Evolutionary conservation across 2,888 invertebrate species (phyloP).

Genomic region (Cotesia congregata): DNA sequence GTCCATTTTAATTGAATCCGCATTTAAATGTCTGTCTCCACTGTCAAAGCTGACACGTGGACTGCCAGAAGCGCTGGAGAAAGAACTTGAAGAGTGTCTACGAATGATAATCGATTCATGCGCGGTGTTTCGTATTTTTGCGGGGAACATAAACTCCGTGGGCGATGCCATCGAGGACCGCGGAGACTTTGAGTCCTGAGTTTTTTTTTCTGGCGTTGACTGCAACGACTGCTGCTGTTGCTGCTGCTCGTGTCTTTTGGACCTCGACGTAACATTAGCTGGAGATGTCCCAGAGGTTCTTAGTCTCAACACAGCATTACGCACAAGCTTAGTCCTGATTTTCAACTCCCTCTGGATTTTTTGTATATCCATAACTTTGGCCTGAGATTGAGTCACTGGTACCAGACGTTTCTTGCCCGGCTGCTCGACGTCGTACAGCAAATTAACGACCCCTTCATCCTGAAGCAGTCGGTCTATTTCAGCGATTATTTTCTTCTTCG

Average conservation of each 20-base stretch:
- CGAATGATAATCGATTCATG: conserved; percentile 87
- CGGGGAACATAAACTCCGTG: conserved; percentile 61
- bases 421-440: conserved; percentile 83
- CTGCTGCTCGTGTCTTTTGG: conserved; percentile 70
- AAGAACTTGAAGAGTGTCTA: conserved; percentile 87
- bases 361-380: conserved; percentile 66
- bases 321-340: conserved; percentile 75
- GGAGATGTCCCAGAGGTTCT: conserved; percentile 71
- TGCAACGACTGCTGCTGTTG: conserved; percentile 39
- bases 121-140: conserved; percentile 71
- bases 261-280: conserved; percentile 72
- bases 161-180: conserved; percentile 49
- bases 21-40: conserved; percentile 42
- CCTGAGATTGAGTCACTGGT: conserved; percentile 65
- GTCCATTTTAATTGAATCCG: conserved; percentile 41
- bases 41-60: conserved; percentile 73
- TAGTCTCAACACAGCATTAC: conserved; percentile 74
- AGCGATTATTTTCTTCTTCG: conserved; percentile 73
- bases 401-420: conserved; percentile 63
- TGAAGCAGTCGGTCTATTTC: conserved; percentile 85
- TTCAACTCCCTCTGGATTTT: conserved; percentile 67
- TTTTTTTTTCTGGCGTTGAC: conserved; percentile 45
- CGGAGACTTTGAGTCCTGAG: conserved; percentile 40
- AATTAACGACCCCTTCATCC: conserved; percentile 90
- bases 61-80: conserved; percentile 80